Percentiles rank a stretch among this genome's conserved stretches.
Conservation (phyloP, 2,888 invertebrate genomes). For the Pseudococcus longispinus region DNA sequence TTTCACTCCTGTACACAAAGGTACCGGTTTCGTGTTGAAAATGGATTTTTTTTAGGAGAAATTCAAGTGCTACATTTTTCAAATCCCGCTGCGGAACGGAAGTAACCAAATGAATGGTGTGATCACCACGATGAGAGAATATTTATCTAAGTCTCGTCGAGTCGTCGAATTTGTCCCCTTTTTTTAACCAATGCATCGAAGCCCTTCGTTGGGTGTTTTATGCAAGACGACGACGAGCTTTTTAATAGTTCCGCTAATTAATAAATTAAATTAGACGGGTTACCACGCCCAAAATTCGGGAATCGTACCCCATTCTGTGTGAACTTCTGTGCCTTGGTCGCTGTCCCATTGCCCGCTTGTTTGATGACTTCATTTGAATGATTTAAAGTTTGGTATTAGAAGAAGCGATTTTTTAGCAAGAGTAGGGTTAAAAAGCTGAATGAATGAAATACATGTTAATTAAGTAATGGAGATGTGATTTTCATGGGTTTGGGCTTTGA, state of each 20-base stretch:
- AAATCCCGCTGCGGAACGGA: neutral
- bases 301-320: neutral
- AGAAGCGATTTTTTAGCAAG: neutral
- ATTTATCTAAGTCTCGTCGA: neutral
- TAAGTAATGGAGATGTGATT: neutral
- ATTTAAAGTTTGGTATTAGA: neutral
- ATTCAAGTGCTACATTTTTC: neutral
- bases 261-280: neutral
- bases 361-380: neutral
- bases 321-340: neutral
- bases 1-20: neutral
- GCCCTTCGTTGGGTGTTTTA: neutral
- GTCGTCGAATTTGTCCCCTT: neutral
- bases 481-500: neutral
- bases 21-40: neutral
- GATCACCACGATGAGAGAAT: neutral
- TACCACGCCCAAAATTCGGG: neutral
- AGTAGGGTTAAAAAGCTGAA: neutral
- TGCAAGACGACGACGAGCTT: neutral
- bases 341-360: neutral
- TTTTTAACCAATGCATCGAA: neutral
- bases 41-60: neutral
- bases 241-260: constrained; percentile 34
- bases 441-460: neutral
- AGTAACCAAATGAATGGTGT: neutral